Percentiles rank a stretch among this genome's conserved stretches.
Conservation (phyloP, 2,888 invertebrate genomes). For the Epirrhoe tristata region DNA sequence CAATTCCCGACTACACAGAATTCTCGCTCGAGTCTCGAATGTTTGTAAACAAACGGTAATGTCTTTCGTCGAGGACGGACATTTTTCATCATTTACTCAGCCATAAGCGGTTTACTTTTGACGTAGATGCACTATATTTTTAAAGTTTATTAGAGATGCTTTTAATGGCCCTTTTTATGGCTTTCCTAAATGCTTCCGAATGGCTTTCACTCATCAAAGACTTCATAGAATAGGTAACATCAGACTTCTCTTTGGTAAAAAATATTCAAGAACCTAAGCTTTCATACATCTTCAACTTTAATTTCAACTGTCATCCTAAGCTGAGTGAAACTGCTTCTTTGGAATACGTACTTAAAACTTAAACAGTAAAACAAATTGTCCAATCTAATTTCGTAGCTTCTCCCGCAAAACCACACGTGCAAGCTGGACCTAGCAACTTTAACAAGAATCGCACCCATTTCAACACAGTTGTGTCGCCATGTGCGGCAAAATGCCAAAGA, state of each 20-base stretch:
- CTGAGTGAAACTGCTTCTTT: background rate
- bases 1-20: constrained; percentile 13
- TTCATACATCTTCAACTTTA: background rate
- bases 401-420: constrained; percentile 23
- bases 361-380: constrained; percentile 2
- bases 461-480: constrained; percentile 51
- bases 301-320: background rate
- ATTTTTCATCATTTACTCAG: constrained; percentile 74
- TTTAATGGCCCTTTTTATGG: constrained; percentile 24
- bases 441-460: constrained; percentile 48
- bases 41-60: constrained; percentile 50
- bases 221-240: background rate
- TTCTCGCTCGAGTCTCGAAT: constrained; percentile 34
- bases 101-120: constrained; percentile 69
- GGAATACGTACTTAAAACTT: background rate
- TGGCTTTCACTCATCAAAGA: background rate
- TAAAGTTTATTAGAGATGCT: constrained; percentile 30
- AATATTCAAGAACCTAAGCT: background rate
- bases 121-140: constrained; percentile 35
- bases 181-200: constrained; percentile 10
- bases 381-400: constrained; percentile 26
- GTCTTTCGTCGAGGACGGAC: constrained; percentile 50
- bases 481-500: constrained; percentile 58
- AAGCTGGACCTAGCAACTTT: constrained; percentile 42
- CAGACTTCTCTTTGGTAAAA: background rate